Conservation (phyloP, 2,888 invertebrate genomes). For the Epicampocera succincta region DNA sequence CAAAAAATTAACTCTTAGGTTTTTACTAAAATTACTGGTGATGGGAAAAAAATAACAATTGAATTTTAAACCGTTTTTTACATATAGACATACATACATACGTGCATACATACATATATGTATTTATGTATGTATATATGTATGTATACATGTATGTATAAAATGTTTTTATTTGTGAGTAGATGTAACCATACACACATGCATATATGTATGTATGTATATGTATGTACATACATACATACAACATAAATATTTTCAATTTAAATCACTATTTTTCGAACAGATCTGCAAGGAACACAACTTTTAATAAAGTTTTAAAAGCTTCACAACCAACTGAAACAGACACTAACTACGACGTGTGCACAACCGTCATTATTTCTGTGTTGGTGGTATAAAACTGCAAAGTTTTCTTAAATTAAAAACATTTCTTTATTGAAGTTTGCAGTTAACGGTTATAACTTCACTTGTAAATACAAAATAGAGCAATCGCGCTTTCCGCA, state of each 20-base stretch:
- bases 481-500: conserved; percentile 12
- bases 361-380: conserved; percentile 37
- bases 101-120: too few relatives aligned
- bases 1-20: too few relatives aligned
- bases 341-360: conserved; percentile 18
- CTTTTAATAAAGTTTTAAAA: conserved; percentile 53
- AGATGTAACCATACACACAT: too few relatives aligned
- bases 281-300: conserved; percentile 33
- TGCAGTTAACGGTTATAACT: conserved; percentile 64
- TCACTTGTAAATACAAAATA: conserved; percentile 26
- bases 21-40: too few relatives aligned
- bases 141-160: background rate
- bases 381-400: conserved; percentile 64
- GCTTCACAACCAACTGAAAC: conserved; percentile 42
- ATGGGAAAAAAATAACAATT: background rate
- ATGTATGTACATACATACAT: background rate
- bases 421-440: conserved; percentile 63
- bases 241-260: background rate
- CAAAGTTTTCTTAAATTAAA: conserved; percentile 61
- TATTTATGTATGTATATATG: background rate
- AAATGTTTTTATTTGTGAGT: too few relatives aligned
- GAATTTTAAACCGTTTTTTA: background rate
- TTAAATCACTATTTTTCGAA: background rate
- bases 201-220: background rate
- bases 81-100: too few relatives aligned